Evolutionary conservation across 2,797 vertebrate genomes (phyloP), one percentile per base, ranked within the genome.

Genomic region (Scomberomorus guttatus): DNA sequence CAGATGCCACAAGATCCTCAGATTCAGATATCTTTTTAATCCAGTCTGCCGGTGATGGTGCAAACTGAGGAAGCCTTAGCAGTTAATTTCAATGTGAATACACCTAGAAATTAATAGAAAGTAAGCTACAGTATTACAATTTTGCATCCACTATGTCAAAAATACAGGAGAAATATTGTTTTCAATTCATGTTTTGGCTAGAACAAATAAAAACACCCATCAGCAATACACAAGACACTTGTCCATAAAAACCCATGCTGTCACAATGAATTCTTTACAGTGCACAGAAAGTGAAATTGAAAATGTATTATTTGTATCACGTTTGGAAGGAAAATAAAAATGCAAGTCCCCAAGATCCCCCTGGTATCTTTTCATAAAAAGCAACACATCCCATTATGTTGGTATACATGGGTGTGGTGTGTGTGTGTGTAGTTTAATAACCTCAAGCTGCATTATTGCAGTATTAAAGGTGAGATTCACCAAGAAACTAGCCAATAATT

Each of bases 261-360:
- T 48, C 58, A 52, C 68, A 51, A 48, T 55, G 42, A 74, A 83
- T 61, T 32, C 1, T 11, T 48, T 62, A 62, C 50, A 17, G 61
- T 48, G n/a, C 51, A 75, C 62, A 24, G 13, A 18, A 37, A 61
- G 27, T 15, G 29, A 70, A 79, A 82, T 32, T 58, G 51, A 61
- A 80, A 63, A 63, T 74, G 24, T 34, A 54, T 63, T 34, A 58
- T 74, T 79, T 77, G 25, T n/a, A 37, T 61, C 75, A 80, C 8
- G n/a, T 71, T 48, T 32, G 20, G 44, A 62, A 24, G 44, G 46
- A 72, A 75, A 75, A 76, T 1, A 29, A 80, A 74, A 71, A 27
- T 37, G 27, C 62, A 17, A 56, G 22, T 22, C 50, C 42, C 3
- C 72, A 58, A 39, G 50, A 72, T 74, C 71, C 69, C 64, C 39